Base-by-base conservation (phyloP, 2,888 invertebrate species). In the Scaptodrosophila latifasciaeformis region DNA sequence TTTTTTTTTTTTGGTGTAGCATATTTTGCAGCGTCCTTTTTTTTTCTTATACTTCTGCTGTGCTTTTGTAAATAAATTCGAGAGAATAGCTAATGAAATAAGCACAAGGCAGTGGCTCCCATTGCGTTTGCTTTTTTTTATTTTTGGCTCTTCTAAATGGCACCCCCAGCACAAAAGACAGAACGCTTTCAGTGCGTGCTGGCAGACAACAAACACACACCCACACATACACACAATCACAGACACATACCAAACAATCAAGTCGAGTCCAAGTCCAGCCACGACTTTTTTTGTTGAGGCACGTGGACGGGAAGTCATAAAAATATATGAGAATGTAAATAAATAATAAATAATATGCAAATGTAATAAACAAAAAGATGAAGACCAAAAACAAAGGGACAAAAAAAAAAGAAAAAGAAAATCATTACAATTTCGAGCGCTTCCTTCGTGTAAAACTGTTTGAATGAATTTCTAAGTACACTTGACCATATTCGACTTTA, bases 291-390 rank as follows among this genome's bases (percentile, higher is more conserved):
- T 35, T 37, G 29, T 35, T 50, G 30, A 27, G 49, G 42, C 21
- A 55, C 51, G 46, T 42, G 62, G 46, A 53, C 49, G 48, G 57
- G 62, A 78, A 77, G 76, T 79, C 79, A 61, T 79, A 78, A 63
- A 71, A 78, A 57, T 67, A 67, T 54, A 62, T 62, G 49, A 53
- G 56, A 67, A 62, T 71, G 76, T 69, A 76, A 71, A 72, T 80
- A 75, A 80, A 75, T 80, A 75, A 77, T 77, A 75, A 79, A 79
- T 70, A 74, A 70, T 74, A 75, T 75, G 74, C 70, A 75, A 75
- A 75, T 80, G 74, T 77, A 77, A 75, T 80, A 75, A 75, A 80
- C 74, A 75, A 77, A 49, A 49, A 49, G 65, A 70, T 47, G 65
- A 65, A 65, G 60, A 65, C 51, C 56, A 56, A 60, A 39, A 50